phyloP scores from a whole-genome alignment of 2,888 invertebrate genomes.

The Xestoiulus laeticollis region DNA sequence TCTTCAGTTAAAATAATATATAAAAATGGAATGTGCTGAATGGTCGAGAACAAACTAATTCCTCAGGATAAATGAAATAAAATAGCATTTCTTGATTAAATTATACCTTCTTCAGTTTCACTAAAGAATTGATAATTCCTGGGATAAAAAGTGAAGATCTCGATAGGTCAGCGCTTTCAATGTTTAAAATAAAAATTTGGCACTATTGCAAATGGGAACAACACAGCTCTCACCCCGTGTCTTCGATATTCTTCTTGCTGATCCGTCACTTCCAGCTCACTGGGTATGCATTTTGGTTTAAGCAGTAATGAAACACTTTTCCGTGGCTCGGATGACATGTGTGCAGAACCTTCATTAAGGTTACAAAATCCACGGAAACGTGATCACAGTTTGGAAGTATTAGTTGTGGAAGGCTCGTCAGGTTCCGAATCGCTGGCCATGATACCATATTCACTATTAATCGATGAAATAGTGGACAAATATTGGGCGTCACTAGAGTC shows the following conservation, averaged over 20 bases:
- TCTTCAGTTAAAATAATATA: not conserved
- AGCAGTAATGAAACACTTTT: not conserved
- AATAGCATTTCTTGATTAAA: not conserved
- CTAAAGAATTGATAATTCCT: conserved; percentile 1
- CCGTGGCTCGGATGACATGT: not conserved
- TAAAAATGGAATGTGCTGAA: conserved; percentile 4
- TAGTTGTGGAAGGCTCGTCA: conserved; percentile 43
- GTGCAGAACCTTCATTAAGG: not conserved
- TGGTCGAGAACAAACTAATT: not conserved
- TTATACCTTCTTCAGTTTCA: not conserved
- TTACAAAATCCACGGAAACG: not conserved
- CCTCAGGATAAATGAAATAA: not conserved
- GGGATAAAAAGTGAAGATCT: conserved; percentile 1
- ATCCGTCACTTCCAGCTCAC: conserved; percentile 3
- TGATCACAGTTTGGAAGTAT: conserved; percentile 51
- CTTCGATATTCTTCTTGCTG: not conserved
- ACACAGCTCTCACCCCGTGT: not conserved
- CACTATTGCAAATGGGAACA: not conserved
- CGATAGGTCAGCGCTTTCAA: not conserved
- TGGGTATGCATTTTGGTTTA: not conserved
- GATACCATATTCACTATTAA: conserved; percentile 53
- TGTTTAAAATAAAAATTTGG: conserved; percentile 20
- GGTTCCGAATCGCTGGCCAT: conserved; percentile 52
- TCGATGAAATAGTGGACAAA: conserved; percentile 52
- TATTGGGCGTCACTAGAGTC: conserved; percentile 51